Evolutionary conservation across 2,888 invertebrate species (phyloP), one percentile per base, ranked within the genome.

Genomic region (Trissoscelio sp.): DNA sequence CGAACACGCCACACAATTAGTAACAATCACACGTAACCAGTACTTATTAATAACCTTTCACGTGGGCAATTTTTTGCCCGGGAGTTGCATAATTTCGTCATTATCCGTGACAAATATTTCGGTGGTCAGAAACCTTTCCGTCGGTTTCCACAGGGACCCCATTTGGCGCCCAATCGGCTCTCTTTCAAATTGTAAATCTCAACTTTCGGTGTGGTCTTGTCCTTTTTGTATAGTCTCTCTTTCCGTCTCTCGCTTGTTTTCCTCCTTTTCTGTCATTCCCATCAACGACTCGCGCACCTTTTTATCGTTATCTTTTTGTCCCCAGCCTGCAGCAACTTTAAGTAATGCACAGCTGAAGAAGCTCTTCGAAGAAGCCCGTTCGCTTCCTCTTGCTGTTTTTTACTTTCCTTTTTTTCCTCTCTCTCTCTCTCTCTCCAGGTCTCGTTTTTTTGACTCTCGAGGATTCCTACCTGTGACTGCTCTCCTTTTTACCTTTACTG

Each of bases 241-340:
- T 37, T 62, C 37, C n/a, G 28, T 18, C 42, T 44, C 22, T 5
- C 14, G 18, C 18, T 58, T 37, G n/a, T 58, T 55, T 57, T 57
- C 4, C 34, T 53, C 62, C 16, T 34, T 55, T 39, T 46, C 55
- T 18, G 24, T 44, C 62, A 31, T 62, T 73, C 44, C 39, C 69
- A 70, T 42, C 64, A 34, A 53, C 57, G 39, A 14, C 12, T 67
- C 67, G 39, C 16, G 14, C 53, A 31, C 48, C 22, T 70, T 62
- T 57, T 75, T 80, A 64, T 66, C 81, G 58, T 77, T 51, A 72
- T 70, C 77, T 81, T 79, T 69, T 60, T 46, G 44, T 83, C 57
- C 81, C 53, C n/a, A n/a, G n/a, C n/a, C n/a, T n/a, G n/a, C n/a
- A n/a, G 22, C 62, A 42, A 69, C 62, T 48, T 64, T 53, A 73